Evolutionary conservation across 2,888 invertebrate genomes (phyloP), one percentile per base, ranked within the genome.

Genomic region (Apantesis nais): DNA sequence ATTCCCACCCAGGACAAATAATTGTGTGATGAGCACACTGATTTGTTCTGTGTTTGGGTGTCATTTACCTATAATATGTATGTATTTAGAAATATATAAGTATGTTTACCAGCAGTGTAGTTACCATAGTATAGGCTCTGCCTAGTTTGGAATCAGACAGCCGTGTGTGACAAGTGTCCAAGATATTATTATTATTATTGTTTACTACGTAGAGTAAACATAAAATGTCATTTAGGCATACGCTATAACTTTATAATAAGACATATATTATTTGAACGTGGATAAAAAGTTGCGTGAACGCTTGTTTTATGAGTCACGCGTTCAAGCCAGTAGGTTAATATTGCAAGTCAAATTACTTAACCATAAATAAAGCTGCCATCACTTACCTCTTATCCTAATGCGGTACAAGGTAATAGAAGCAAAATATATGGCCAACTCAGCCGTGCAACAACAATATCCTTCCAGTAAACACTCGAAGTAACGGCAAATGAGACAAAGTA

Each of bases 151-250:
- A n/a, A n/a, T n/a, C n/a, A n/a, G n/a, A n/a, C n/a, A n/a, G n/a
- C n/a, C n/a, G n/a, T n/a, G n/a, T n/a, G n/a, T n/a, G n/a, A n/a
- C n/a, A n/a, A n/a, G n/a, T n/a, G n/a, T n/a, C n/a, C n/a, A n/a
- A n/a, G n/a, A n/a, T n/a, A n/a, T n/a, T n/a, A n/a, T n/a, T n/a
- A n/a, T n/a, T n/a, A n/a, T n/a, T n/a, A n/a, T n/a, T n/a, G n/a
- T n/a, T 74, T 74, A 74, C 14, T 39, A 63, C 31, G 48, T 44
- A 19, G 31, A 34, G 31, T 48, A 66, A 66, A 66, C 9, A 52
- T 12, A 12, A 55, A 29, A 25, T 55, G 25, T 14, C 29, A 55
- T 8, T 7, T 11, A 39, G 41, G 41, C 14, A 25, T 2, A 52
- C 8, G 25, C 12, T 12, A 55, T 55, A 55, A 55, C 4, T 25